Evolutionary conservation across 2,888 invertebrate genomes (phyloP).

Genomic region (Alloscopus bannaensis): DNA sequence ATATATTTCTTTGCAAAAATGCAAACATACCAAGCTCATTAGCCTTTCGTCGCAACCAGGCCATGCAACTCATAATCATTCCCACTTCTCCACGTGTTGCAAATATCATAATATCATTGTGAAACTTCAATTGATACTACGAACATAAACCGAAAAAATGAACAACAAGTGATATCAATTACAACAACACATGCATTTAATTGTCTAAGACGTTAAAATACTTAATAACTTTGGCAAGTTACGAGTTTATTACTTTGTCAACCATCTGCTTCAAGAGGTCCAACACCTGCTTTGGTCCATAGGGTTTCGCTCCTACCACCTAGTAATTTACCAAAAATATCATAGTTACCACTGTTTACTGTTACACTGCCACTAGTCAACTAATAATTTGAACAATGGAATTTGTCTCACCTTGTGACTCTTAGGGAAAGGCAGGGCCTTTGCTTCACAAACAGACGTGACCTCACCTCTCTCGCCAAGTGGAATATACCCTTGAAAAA

Average conservation of each 20-base stretch:
- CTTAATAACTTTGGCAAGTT: no score
- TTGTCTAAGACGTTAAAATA: no score
- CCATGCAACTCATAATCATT: background rate
- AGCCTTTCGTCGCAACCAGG: background rate
- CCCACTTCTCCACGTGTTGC: background rate
- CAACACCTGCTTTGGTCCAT: background rate
- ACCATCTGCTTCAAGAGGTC: background rate
- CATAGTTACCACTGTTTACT: background rate
- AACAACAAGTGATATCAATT: background rate
- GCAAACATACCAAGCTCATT: background rate
- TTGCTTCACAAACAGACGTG: background rate
- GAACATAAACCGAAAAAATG: background rate
- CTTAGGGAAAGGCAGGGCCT: slow-evolving; percentile 2
- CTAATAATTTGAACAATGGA: background rate
- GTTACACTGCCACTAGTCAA: background rate
- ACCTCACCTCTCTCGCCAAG: background rate
- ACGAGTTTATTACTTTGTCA: no score
- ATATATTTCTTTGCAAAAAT: background rate
- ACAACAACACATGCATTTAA: no score
- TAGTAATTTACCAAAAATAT: background rate
- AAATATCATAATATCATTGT: background rate
- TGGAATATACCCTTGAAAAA: background rate
- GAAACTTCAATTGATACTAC: background rate
- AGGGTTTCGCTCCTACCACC: background rate
- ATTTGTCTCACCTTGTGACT: background rate